Percentiles rank a stretch among this genome's conserved stretches.
These are phyloP conservation scores for Babyrousa celebensis DNA, from an alignment of 2,797 vertebrate species.

Conservation along the genomic window DNA sequence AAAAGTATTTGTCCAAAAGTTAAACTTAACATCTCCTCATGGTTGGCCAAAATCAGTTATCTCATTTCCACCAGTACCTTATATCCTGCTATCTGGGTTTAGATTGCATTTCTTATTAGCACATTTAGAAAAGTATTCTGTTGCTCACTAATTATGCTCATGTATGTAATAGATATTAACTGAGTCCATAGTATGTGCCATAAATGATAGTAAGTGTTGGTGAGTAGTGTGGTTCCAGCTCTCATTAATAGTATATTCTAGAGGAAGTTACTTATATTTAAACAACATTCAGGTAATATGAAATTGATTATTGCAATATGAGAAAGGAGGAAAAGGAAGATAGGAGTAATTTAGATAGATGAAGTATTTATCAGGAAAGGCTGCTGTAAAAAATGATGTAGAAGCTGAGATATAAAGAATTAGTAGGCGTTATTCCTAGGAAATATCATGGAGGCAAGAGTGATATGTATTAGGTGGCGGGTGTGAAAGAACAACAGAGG, in stretches of 20 bases:
- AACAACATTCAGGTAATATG: not conserved
- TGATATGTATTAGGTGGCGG: not conserved
- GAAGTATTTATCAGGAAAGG: not conserved
- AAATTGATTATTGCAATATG: constrained; percentile 15
- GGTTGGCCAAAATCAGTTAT: not conserved
- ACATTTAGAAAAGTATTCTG: not conserved
- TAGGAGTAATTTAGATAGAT: not conserved
- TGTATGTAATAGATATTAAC: constrained; percentile 53
- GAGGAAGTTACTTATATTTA: not conserved
- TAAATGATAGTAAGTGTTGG: not conserved
- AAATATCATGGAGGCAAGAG: not conserved
- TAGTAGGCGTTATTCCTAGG: not conserved
- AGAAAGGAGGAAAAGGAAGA: not conserved
- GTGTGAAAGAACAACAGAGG: not conserved
- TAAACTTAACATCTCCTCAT: not conserved
- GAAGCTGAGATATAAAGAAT: not conserved
- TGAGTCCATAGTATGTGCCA: not conserved
- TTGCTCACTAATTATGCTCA: not conserved
- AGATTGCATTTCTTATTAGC: not conserved
- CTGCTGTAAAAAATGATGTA: constrained; percentile 6
- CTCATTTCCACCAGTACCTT: not conserved
- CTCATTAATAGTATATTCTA: not conserved
- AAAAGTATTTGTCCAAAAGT: not conserved
- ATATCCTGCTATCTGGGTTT: not conserved
- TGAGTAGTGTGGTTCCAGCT: not conserved